Evolutionary conservation across 1,140 invertebrate genomes (phyloP).

Genomic region (Heliconius himera): DNA sequence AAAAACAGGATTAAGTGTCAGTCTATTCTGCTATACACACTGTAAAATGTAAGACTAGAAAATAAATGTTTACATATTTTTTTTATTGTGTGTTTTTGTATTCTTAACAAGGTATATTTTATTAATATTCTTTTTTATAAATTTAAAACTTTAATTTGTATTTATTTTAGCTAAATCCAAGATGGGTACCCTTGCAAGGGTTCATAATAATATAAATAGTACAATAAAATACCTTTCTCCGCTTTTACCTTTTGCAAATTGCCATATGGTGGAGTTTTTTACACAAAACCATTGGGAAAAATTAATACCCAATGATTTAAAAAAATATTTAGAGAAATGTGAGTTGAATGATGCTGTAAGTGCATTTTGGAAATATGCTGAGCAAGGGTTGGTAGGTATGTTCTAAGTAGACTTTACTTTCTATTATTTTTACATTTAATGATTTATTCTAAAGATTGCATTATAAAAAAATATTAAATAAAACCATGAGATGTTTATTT

Average conservation of each 20-base stretch:
- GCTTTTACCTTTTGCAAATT: constrained; percentile 85
- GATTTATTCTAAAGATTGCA: no score
- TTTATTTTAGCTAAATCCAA: constrained; percentile 32
- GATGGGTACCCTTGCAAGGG: constrained; percentile 58
- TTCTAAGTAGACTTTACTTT: neutral
- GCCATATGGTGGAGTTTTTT: constrained; percentile 92
- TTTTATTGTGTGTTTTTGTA: no score
- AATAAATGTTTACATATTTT: no score
- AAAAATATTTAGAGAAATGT: constrained; percentile 77
- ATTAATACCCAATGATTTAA: constrained; percentile 82
- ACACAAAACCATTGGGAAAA: constrained; percentile 86
- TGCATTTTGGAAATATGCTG: constrained; percentile 66
- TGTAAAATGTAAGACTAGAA: no score
- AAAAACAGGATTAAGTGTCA: no score
- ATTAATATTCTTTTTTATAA: no score
- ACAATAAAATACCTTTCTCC: constrained; percentile 83
- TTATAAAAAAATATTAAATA: no score
- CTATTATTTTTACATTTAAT: neutral
- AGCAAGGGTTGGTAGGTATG: constrained; percentile 48
- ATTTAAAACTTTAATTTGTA: neutral
- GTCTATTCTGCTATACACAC: no score
- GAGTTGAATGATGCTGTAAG: constrained; percentile 67
- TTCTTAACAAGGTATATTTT: no score
- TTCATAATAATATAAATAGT: constrained; percentile 79
- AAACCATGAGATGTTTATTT: no score